These are phyloP conservation scores for Acrocephalus scirpaceus DNA, from an alignment of 2,797 vertebrate species.

Conservation along the genomic window DNA sequence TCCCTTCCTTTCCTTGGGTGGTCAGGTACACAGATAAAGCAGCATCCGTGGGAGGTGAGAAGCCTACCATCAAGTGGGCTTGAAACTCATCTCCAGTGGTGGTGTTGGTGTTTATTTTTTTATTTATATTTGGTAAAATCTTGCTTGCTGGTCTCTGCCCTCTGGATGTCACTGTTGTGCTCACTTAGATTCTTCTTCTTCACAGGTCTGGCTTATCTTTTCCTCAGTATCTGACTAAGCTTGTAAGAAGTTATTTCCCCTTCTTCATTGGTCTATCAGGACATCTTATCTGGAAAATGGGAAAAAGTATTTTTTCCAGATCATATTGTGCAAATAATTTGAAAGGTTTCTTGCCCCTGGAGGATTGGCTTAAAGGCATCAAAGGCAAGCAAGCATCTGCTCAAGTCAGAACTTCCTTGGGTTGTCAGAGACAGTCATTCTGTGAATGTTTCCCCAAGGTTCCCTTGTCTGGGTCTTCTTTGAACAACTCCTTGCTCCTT, in stretches of 20 bases:
- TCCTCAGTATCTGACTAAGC: background rate
- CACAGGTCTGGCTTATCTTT: background rate
- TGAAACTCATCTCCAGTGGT: background rate
- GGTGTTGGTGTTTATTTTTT: background rate
- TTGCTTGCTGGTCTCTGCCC: constrained; percentile 16
- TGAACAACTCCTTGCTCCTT: background rate
- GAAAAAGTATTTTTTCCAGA: background rate
- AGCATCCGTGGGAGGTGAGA: background rate
- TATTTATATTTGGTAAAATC: background rate
- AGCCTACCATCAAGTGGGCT: background rate
- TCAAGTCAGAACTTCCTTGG: background rate
- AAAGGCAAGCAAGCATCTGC: background rate
- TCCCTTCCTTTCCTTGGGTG: background rate
- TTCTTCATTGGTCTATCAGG: background rate
- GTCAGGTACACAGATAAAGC: background rate
- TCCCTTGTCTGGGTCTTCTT: background rate
- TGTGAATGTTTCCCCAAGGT: background rate
- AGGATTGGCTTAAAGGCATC: background rate
- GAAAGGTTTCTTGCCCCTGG: background rate
- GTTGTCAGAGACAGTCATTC: background rate
- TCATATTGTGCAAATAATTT: background rate
- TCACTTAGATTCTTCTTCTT: background rate
- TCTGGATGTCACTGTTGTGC: constrained; percentile 68
- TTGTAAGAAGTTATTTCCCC: background rate
- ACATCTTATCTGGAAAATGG: background rate